These are phyloP conservation scores for Apodemus agrarius DNA, from an alignment of 2,797 vertebrate genomes.

Conservation along the genomic window DNA sequence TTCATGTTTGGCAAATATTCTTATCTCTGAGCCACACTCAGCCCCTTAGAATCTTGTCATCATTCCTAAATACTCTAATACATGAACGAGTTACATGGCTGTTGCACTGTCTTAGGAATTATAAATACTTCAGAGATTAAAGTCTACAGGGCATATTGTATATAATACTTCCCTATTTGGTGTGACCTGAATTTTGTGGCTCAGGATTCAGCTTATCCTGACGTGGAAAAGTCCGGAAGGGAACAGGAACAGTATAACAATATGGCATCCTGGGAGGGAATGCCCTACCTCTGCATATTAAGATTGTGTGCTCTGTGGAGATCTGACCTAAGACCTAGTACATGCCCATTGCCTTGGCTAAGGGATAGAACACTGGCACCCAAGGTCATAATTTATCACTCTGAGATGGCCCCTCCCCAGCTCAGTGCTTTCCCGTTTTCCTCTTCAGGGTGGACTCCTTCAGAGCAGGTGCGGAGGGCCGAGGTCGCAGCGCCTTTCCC, in stretches of 20 bases:
- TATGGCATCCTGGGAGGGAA: not conserved
- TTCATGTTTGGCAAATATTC: not conserved
- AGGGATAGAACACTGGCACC: not conserved
- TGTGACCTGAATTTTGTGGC: not conserved
- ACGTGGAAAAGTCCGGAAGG: not conserved
- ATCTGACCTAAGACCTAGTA: not conserved
- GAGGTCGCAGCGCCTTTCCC: conserved; percentile 87
- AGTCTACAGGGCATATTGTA: not conserved
- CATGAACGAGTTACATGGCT: not conserved
- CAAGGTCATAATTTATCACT: not conserved
- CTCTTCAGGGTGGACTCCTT: conserved; percentile 87
- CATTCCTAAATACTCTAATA: not conserved
- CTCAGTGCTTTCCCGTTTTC: not conserved
- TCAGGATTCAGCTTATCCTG: not conserved
- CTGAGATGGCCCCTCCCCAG: not conserved
- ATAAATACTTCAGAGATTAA: not conserved
- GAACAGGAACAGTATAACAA: not conserved
- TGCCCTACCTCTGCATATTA: not conserved
- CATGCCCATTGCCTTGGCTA: not conserved
- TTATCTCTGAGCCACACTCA: not conserved
- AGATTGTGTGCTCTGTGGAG: not conserved
- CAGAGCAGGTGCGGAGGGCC: conserved; percentile 84
- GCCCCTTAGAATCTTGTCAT: not conserved
- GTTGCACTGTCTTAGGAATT: not conserved
- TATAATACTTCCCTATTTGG: not conserved